Evolutionary conservation across 2,888 invertebrate species (phyloP).

Genomic region (Ormyrus rosae): DNA sequence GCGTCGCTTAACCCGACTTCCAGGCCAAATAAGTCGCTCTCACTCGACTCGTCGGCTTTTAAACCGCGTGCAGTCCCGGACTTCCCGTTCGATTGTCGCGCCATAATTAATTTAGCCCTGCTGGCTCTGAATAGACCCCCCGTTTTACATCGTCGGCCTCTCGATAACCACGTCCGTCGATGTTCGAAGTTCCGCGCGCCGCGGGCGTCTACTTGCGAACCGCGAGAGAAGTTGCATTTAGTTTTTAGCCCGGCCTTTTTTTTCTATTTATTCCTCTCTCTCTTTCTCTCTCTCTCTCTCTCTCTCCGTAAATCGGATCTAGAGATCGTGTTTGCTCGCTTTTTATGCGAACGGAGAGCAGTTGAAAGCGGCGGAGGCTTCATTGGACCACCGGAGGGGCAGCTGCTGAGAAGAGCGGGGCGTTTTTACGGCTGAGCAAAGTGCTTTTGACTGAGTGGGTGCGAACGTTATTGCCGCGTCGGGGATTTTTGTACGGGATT

Average conservation of each 20-base stretch:
- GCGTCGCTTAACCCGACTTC: background rate
- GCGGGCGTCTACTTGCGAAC: constrained; percentile 27
- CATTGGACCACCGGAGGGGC: no score
- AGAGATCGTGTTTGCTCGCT: constrained; percentile 32
- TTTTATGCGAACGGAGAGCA: constrained; percentile 17
- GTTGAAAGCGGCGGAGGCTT: no score
- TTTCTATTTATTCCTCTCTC: background rate
- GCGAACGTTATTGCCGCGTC: no score
- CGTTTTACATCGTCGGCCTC: constrained; percentile 6
- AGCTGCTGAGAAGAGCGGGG: no score
- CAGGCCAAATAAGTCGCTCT: background rate
- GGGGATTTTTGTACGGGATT: no score
- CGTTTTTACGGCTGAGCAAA: no score
- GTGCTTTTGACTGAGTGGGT: no score
- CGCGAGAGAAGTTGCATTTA: constrained; percentile 11
- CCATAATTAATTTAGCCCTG: constrained; percentile 44
- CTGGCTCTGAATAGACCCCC: constrained; percentile 9
- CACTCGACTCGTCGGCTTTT: background rate
- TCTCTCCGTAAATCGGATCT: constrained; percentile 41
- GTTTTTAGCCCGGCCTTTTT: constrained; percentile 17
- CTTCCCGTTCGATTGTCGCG: background rate
- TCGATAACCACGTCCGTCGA: constrained; percentile 27
- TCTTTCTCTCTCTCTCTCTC: background rate
- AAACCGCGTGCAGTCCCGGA: background rate
- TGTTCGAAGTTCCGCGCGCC: constrained; percentile 40